Conservation (phyloP, 1,140 invertebrate species). For the Pantala flavescens region DNA sequence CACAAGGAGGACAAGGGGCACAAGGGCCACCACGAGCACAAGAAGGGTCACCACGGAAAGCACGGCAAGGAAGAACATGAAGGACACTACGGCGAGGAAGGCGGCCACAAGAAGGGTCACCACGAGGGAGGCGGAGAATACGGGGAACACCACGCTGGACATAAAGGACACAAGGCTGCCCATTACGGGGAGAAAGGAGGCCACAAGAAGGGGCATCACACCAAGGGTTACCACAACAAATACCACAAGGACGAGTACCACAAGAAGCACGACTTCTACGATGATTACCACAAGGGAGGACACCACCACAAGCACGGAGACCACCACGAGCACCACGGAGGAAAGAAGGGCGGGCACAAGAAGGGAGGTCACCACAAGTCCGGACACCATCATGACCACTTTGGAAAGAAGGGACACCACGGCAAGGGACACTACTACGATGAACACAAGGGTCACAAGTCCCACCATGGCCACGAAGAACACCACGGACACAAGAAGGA, state of each 20-base stretch:
- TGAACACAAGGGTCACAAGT: slow-evolving; percentile 62
- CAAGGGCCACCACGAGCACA: slow-evolving; percentile 51
- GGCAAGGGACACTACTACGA: slow-evolving; percentile 65
- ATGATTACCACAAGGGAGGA: slow-evolving; percentile 66
- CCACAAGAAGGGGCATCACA: slow-evolving; percentile 14
- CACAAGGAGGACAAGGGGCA: slow-evolving; percentile 21
- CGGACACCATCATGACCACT: slow-evolving; percentile 54
- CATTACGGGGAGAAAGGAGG: slow-evolving; percentile 14
- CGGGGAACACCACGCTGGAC: slow-evolving; percentile 58
- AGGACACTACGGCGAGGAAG: slow-evolving; percentile 58
- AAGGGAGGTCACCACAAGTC: slow-evolving; percentile 60
- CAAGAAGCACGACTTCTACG: slow-evolving; percentile 74
- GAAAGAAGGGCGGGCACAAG: slow-evolving; percentile 56
- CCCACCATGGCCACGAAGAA: slow-evolving; percentile 54
- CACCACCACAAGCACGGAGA: slow-evolving; percentile 55
- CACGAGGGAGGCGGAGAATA: slow-evolving; percentile 55
- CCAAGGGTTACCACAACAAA: slow-evolving; percentile 33
- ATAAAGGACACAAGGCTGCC: slow-evolving; percentile 26
- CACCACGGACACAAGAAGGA: slow-evolving; percentile 51
- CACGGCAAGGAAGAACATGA: slow-evolving; percentile 58
- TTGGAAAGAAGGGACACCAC: slow-evolving; percentile 60
- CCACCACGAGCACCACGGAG: slow-evolving; percentile 55
- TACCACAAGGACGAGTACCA: slow-evolving; percentile 72
- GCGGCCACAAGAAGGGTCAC: slow-evolving; percentile 62
- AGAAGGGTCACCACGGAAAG: slow-evolving; percentile 57